phyloP scores from a whole-genome alignment of 2,888 invertebrate species.

The Elgonia sp. region DNA sequence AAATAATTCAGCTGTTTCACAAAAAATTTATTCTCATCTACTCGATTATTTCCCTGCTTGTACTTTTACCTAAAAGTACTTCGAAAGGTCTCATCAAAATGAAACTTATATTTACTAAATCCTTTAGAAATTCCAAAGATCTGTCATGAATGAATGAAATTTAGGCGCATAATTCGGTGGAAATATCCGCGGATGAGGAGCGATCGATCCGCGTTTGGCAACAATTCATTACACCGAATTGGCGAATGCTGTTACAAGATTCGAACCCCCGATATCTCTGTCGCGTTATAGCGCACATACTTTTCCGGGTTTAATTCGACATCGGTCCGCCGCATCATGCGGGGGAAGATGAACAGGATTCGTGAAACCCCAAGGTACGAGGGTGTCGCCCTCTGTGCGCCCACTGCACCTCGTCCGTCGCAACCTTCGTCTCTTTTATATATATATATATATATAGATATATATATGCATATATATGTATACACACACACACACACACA shows the following conservation, averaged over 20 bases:
- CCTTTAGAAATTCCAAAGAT: too few relatives aligned
- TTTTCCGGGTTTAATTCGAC: constrained; percentile 84
- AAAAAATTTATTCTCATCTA: too few relatives aligned
- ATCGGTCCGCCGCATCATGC: constrained; percentile 81
- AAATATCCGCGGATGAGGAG: constrained; percentile 32
- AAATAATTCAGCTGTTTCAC: too few relatives aligned
- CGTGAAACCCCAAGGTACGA: constrained; percentile 84
- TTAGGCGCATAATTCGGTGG: neutral
- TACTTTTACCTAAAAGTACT: too few relatives aligned
- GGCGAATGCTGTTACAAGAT: constrained; percentile 68
- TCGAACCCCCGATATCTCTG: constrained; percentile 58
- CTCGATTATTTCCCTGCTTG: too few relatives aligned
- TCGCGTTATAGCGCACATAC: constrained; percentile 71
- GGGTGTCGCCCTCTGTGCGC: constrained; percentile 78
- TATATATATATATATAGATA: constrained; percentile 47
- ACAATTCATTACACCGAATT: constrained; percentile 69
- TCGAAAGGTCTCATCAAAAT: too few relatives aligned
- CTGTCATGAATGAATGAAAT: too few relatives aligned
- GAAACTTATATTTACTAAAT: too few relatives aligned
- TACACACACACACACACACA: too few relatives aligned
- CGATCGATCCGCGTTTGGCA: constrained; percentile 63
- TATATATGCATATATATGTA: too few relatives aligned
- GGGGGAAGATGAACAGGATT: constrained; percentile 79
- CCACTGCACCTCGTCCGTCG: constrained; percentile 57
- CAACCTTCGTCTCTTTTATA: constrained; percentile 72